Base-by-base conservation (phyloP, 2,888 invertebrate species). In the Drosophila phalerata region DNA sequence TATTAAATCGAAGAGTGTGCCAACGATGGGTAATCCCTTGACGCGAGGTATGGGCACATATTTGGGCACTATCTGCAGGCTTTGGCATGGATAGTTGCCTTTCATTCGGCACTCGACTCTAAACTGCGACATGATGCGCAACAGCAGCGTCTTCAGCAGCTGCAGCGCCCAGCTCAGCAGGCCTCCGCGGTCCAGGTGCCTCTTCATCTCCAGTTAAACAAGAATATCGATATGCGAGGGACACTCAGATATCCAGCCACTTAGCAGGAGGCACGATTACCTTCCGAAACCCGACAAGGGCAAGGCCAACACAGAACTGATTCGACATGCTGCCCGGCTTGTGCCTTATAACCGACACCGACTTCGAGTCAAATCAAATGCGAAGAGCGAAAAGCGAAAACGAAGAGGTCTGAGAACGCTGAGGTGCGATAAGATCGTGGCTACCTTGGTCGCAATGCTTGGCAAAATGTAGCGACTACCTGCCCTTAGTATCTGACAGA, bases 1-100 rank as follows among this genome's bases (percentile, higher is more conserved):
- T 32, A 95, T 88, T 52, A 94, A 92, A 77, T 94, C 93, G 66
- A 94, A 89, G 76, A 93, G 93, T n/a, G 94, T 94, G 1, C 94
- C 94, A 69, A 94, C 77, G 25, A 94, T 4, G 3, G 94, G 94
- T 55, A 94, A 84, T 38, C 93, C 91, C 89, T 89, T 93, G 11
- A 94, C 93, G 73, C 91, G 92, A 3, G 94, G 94, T 85, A 94
- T 94, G 60, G 93, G 91, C 43, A 63, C 49, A 49, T 62, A 79
- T 68, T 69, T 82, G 37, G 75, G 92, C 77, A 62, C 93, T 91
- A 77, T 67, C 48, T 69, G 61, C 5, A 65, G 56, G 8, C 52
- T 43, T 2, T 63, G 52, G 8, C 48, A 30, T 1, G 63, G 8
- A 47, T 65, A 64, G 62, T 32, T 58, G 9, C 32, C 34, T 15